phyloP scores from a whole-genome alignment of 2,113 vertebrate species.

The Etheostoma spectabile region DNA sequence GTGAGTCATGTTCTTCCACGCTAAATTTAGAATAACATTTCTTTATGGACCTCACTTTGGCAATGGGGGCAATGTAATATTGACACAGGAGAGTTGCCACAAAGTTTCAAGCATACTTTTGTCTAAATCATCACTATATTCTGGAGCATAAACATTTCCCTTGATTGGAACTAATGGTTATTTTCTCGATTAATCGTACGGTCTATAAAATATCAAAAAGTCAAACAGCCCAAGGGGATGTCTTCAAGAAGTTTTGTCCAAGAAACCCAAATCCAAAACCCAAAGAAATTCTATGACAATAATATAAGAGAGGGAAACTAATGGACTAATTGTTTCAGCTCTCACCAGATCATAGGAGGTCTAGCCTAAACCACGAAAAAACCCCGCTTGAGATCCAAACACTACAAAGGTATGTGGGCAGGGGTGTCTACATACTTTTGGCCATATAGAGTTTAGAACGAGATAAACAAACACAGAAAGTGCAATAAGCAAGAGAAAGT shows the following conservation, averaged over 20 bases:
- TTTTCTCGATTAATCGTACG: not conserved
- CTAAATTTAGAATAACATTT: not conserved
- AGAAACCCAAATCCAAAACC: not conserved
- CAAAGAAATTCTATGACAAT: not conserved
- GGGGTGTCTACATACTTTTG: not conserved
- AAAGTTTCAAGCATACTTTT: not conserved
- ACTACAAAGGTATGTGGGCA: not conserved
- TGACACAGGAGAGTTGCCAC: not conserved
- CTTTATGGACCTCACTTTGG: not conserved
- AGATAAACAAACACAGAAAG: not conserved
- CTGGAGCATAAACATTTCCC: not conserved
- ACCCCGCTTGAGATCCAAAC: not conserved
- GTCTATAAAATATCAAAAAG: not conserved
- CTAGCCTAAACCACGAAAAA: not conserved
- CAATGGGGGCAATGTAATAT: not conserved
- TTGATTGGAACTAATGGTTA: not conserved
- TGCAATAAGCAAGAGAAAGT: slow-evolving; percentile 9
- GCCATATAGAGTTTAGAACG: not conserved
- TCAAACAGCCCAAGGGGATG: not conserved
- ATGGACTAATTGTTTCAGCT: not conserved
- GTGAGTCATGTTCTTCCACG: slow-evolving; percentile 1
- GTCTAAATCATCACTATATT: not conserved
- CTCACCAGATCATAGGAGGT: not conserved
- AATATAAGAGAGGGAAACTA: not conserved
- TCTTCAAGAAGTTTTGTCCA: not conserved